Base-by-base conservation (phyloP, 2,888 invertebrate genomes). In the Stegophylla sp. region DNA sequence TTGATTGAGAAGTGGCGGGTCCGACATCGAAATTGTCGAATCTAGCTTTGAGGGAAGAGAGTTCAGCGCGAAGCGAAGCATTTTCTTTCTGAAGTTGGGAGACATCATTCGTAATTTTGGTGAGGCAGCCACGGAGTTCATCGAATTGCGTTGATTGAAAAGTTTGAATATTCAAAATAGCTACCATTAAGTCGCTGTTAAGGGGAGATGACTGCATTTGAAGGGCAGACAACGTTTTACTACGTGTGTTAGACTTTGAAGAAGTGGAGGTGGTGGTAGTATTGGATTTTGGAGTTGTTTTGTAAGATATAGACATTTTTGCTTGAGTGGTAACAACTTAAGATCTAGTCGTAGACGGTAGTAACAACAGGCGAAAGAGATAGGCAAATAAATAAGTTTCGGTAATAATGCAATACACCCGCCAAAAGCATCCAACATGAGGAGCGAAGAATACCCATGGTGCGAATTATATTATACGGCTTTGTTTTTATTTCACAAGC, bases 81-180 rank as follows among this genome's bases (percentile, higher is more conserved):
- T 53, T 53, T 53, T 53, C n/a, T 53, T 53, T 53, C 51, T 53
- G 20, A n/a, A 53, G 51, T 17, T 20, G 51, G n/a, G 51, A 53
- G n/a, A 53, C 51, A 53, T n/a, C 51, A 53, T 53, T 53, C n/a
- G n/a, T n/a, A 53, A 53, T 17, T 53, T 53, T 17, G 3, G 51
- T n/a, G 51, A 53, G 51, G 51, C 51, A n/a, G n/a, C 51, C n/a
- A 20, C n/a, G 20, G 7, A 53, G 51, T 53, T 53, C 20, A 1
- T n/a, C 51, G 51, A 53, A 53, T 20, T 53, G n/a, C 17, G 51
- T n/a, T n/a, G 51, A 53, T n/a, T 53, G 51, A 20, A 53, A 53
- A 7, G 20, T 53, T 53, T 53, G 7, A 53, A 53, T 53, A n/a
- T 53, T 53, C 1, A 20, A 7, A 53, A 53, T 53, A 53, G 51